Evolutionary conservation across 2,797 vertebrate species (phyloP), one percentile per base, ranked within the genome.

Genomic region (Lacerta viridis): DNA sequence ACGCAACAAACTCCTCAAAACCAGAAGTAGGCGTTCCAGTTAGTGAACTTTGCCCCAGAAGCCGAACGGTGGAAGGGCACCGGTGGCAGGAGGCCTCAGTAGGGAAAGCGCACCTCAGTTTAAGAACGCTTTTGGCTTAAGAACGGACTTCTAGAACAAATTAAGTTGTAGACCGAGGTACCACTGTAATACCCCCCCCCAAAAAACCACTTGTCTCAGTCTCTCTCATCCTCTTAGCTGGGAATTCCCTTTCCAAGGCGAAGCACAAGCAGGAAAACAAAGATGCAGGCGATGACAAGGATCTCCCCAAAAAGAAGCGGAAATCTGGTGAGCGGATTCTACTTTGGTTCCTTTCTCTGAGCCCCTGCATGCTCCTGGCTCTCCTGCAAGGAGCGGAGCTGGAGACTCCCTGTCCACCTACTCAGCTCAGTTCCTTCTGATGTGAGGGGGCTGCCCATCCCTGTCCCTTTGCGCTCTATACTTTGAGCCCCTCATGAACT

Each of bases 261-360:
- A 97, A 96, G 92, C 96, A 94, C 93, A 97, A 95, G 83, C 93
- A 93, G 39, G 95, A 92, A 87, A 94, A 95, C 80, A 93, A 87
- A 79, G 95, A 96, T 89, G 90, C 82, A 1, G 94, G 95, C 90
- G 95, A 95, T 86, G 94, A 93, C 91, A 92, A 94, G 87, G 95
- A 95, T 72, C 92, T 94, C 91, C 95, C 96, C 83, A 95, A 89
- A 90, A 97, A 97, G 94, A 97, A 97, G 89, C 96, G 94, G 89
- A 97, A 97, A 88, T 95, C 92, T 1, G 96, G 97, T 97, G 95
- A 95, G 93, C 74, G 36, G 41, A 89, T 33, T 88, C 74, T 75
- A 25, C 82, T 85, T 36, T 91, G 74, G 85, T 90, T 90, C 66
- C 79, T 90, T 88, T 43, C 81, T 90, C 39, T 2, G 59, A 68